These are phyloP conservation scores for Heterodera carotae DNA, from an alignment of 1,140 invertebrate genomes.

Conservation along the genomic window DNA sequence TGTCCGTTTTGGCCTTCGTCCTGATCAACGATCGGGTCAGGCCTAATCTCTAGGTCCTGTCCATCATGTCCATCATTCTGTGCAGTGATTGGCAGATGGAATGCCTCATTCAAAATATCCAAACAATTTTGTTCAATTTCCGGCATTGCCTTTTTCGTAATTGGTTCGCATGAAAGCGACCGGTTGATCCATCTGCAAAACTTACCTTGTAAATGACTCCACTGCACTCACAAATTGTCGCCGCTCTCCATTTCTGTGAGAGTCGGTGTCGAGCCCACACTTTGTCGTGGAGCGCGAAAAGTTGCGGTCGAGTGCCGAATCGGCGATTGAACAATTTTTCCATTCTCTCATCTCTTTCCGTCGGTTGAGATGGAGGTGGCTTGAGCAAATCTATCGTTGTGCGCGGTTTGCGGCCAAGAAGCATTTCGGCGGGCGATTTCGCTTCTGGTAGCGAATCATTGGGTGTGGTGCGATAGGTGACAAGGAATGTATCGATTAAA, in stretches of 20 bases:
- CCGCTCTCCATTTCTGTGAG: background rate
- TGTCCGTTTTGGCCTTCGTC: too few species aligned
- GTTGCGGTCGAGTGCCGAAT: background rate
- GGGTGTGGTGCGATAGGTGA: slow-evolving; percentile 27
- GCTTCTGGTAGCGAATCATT: background rate
- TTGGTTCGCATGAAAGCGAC: too few species aligned
- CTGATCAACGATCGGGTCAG: too few species aligned
- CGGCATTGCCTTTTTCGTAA: too few species aligned
- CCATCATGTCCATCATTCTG: too few species aligned
- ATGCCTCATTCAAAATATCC: too few species aligned
- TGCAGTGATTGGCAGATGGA: too few species aligned
- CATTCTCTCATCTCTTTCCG: slow-evolving; percentile 2
- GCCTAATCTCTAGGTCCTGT: too few species aligned
- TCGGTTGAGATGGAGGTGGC: background rate
- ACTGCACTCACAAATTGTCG: background rate
- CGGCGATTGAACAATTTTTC: slow-evolving; percentile 9
- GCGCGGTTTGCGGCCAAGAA: slow-evolving; percentile 13
- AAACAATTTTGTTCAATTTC: too few species aligned
- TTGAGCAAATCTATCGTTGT: slow-evolving; percentile 9
- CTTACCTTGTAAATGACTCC: slow-evolving; percentile 4
- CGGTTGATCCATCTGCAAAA: background rate
- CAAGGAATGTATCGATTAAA: slow-evolving; percentile 6
- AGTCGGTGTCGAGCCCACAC: background rate
- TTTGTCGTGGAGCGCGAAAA: background rate
- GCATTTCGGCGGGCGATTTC: slow-evolving; percentile 15